Base-by-base conservation (phyloP, 2,888 invertebrate genomes). In the Ommatoiulus sabulosus region DNA sequence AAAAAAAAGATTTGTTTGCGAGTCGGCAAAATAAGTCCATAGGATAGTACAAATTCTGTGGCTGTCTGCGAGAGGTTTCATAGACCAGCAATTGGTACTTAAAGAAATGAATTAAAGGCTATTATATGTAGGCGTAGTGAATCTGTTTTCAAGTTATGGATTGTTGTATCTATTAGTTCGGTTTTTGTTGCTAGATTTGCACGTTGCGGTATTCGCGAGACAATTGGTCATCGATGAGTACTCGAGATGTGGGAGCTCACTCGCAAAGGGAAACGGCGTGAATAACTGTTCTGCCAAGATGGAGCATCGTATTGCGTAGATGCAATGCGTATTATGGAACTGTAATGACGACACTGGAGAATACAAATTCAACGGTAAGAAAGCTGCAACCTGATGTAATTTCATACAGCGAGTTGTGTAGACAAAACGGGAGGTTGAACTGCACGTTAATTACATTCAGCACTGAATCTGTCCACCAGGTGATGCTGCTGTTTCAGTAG, bases 361-460 rank as follows among this genome's bases (percentile, higher is more conserved):
- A 80, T 80, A 80, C 80, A 80, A 80, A 35, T 80, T 24, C 80
- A 80, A 80, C 10, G 80, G 80, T 80, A 35, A 80, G 35, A 80
- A 80, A 80, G 80, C 80, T 80, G 80, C 80, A 80, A 35, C 24
- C 35, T 80, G 80, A 35, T 12, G 24, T 24, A 80, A 80, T 20
- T 80, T 80, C 35, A 2, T 35, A 12, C 80, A 80, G 35, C 80
- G 4, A 8, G 80, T 80, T 35, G 35, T 80, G 80, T 80, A 80
- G 80, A 35, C 35, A 20, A 80, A 80, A 80, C 12, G 5, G 12
- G 80, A 80, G 80, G 80, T 80, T 35, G 80, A 80, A 80, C 80
- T 80, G 80, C 80, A 80, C 80, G 80, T 10, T 24, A 80, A 80
- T 80, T 8, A 80, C 80, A 80, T 80, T 80, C 80, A 80, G 80